Evolutionary conservation across 2,888 invertebrate species (phyloP).

Genomic region (Agrochola circellaris): DNA sequence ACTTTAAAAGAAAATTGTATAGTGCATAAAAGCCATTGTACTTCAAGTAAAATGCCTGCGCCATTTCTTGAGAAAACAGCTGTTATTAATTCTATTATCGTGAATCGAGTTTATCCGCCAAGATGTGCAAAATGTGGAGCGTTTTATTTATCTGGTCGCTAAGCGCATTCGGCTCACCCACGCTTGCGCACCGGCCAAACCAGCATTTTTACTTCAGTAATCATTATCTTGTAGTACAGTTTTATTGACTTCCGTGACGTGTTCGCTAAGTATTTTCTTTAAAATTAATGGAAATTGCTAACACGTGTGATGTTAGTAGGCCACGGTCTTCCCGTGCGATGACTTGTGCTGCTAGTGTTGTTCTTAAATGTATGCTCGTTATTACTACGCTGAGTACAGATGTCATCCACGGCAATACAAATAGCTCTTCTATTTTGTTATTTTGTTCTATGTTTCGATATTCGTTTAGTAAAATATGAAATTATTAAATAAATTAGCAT

Average conservation of each 20-base stretch:
- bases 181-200: conserved; percentile 77
- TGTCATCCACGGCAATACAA: conserved; percentile 9
- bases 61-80: conserved; percentile 45
- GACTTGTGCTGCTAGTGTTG: conserved; percentile 19
- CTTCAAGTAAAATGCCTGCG: conserved; percentile 17
- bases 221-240: conserved; percentile 64
- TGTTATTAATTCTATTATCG: conserved; percentile 74
- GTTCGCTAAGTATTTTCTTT: conserved; percentile 59
- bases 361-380: conserved; percentile 8
- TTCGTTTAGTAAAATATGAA: conserved; percentile 22
- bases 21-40: conserved; percentile 39
- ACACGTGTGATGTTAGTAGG: conserved; percentile 55
- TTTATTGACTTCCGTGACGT: conserved; percentile 66
- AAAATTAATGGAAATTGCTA: conserved; percentile 53
- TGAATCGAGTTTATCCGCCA: conserved; percentile 69
- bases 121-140: conserved; percentile 75
- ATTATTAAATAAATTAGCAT: conserved; percentile 50
- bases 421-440: background rate
- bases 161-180: conserved; percentile 80
- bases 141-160: conserved; percentile 82
- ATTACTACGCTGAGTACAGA: background rate
- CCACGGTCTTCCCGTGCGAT: conserved; percentile 59
- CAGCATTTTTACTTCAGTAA: conserved; percentile 70
- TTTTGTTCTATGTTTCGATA: conserved; percentile 17
- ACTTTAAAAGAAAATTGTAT: conserved; percentile 16